These are phyloP conservation scores for Chaunax sp. DNA, from an alignment of 2,797 vertebrate species.

Conservation along the genomic window DNA sequence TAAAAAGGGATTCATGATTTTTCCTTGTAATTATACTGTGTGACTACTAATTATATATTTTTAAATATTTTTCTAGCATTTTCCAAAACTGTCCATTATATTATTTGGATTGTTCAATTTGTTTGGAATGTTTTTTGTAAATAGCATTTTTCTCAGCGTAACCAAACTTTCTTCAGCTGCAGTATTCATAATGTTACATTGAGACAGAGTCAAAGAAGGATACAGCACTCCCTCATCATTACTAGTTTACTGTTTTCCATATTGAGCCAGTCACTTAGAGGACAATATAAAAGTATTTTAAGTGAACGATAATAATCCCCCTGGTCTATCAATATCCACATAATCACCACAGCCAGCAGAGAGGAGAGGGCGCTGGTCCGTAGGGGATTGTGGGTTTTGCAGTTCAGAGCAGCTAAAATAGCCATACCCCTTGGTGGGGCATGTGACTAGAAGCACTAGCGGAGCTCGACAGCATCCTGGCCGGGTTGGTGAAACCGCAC, in stretches of 20 bases:
- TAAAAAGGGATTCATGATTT: no score
- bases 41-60: not conserved
- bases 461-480: slow-evolving; percentile 70
- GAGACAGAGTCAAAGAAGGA: slow-evolving; percentile 14
- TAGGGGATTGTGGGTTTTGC: slow-evolving; percentile 82
- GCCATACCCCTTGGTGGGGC: slow-evolving; percentile 66
- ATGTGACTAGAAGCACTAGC: slow-evolving; percentile 73
- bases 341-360: slow-evolving; percentile 77
- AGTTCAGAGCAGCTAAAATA: slow-evolving; percentile 84
- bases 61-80: not conserved
- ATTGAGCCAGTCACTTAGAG: slow-evolving; percentile 64
- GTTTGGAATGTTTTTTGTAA: slow-evolving; percentile 21
- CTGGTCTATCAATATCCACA: slow-evolving; percentile 82
- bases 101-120: slow-evolving; percentile 11
- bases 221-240: slow-evolving; percentile 28
- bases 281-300: slow-evolving; percentile 74
- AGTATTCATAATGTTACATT: slow-evolving; percentile 15
- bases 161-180: slow-evolving; percentile 15
- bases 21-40: no score
- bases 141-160: not conserved
- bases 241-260: slow-evolving; percentile 67
- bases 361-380: slow-evolving; percentile 80
- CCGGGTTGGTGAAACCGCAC: slow-evolving; percentile 73
- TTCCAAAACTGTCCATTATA: slow-evolving; percentile 1
- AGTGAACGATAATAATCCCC: slow-evolving; percentile 80